Conservation (phyloP, 1,140 invertebrate genomes). For the Sitobion miscanthi region DNA sequence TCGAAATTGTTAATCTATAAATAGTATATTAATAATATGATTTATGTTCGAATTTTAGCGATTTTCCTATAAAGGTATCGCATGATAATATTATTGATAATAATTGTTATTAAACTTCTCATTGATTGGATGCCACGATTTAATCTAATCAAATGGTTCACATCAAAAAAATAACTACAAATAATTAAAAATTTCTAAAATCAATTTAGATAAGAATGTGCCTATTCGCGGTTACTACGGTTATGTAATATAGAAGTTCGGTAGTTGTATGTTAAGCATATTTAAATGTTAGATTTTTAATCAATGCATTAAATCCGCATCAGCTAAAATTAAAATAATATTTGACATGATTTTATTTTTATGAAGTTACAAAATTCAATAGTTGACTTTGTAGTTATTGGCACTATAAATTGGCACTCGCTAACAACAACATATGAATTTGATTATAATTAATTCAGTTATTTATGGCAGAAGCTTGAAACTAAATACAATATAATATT, state of each 20-base stretch:
- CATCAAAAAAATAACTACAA: neutral
- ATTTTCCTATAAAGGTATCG: too few relatives aligned
- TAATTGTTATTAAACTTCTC: neutral
- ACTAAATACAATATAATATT: neutral
- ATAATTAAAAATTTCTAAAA: neutral
- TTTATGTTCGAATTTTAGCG: neutral
- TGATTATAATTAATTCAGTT: neutral
- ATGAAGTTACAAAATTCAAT: neutral
- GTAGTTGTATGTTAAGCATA: neutral
- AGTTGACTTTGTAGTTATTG: neutral
- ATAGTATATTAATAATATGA: too few relatives aligned
- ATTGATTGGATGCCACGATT: neutral
- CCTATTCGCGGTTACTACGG: neutral
- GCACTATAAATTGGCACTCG: neutral
- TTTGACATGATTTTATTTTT: neutral
- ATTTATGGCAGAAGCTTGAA: neutral
- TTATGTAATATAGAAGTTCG: neutral
- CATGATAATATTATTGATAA: neutral
- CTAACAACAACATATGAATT: neutral
- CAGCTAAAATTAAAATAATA: neutral
- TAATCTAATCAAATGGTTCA: neutral
- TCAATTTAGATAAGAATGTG: neutral
- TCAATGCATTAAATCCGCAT: neutral
- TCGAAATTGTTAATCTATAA: neutral
- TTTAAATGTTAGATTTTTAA: neutral